Percentiles rank a stretch among this genome's conserved stretches.
Evolutionary conservation across 2,113 vertebrate species (phyloP).

Genomic region (Tachycineta bicolor): DNA sequence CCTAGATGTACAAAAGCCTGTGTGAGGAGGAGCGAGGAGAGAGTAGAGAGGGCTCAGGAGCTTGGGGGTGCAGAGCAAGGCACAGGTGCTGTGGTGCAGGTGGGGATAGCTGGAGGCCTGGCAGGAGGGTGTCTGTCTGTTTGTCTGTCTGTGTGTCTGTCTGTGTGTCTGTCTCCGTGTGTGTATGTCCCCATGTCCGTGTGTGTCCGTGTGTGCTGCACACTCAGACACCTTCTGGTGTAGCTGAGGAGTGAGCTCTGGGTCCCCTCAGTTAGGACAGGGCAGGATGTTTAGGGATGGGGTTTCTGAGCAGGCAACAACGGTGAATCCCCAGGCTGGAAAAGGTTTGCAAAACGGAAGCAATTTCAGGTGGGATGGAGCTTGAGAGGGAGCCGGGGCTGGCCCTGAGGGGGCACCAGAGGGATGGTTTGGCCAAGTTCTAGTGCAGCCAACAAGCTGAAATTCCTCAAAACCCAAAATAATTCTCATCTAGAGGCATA

Average conservation of each 20-base stretch:
- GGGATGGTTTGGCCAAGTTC: not conserved
- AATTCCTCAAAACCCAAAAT: not conserved
- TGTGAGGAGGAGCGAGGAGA: no score
- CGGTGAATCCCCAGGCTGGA: not conserved
- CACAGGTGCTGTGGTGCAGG: not conserved
- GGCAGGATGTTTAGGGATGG: not conserved
- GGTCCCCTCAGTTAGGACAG: not conserved
- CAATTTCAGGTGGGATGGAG: not conserved
- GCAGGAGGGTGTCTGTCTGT: not conserved
- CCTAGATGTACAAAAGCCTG: not conserved
- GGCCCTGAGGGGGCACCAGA: rapidly evolving
- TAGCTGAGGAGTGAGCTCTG: not conserved
- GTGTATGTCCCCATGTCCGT: no score
- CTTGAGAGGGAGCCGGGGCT: not conserved
- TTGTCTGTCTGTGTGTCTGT: no score
- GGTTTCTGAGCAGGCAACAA: not conserved
- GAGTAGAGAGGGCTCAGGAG: not conserved
- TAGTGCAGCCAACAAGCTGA: not conserved
- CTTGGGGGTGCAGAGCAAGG: not conserved
- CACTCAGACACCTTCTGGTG: rapidly evolving
- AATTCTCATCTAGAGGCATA: not conserved
- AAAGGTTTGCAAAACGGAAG: not conserved
- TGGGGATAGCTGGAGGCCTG: not conserved
- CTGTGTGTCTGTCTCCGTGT: no score
- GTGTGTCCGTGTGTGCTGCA: not conserved